Conservation (phyloP, 1,140 invertebrate genomes). For the Zaprionus davidi region DNA sequence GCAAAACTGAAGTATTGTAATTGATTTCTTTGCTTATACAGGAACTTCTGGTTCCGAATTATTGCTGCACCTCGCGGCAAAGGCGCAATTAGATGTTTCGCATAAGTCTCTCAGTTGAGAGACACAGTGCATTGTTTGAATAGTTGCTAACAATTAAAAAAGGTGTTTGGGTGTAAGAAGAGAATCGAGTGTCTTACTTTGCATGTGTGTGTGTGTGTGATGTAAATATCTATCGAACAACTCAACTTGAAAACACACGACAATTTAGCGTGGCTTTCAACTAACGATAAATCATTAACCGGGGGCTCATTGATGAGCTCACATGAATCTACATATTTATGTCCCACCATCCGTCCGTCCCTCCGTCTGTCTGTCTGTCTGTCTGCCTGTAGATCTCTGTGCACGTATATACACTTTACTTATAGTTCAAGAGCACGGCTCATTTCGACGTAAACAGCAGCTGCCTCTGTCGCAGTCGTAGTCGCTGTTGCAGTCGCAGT, state of each 20-base stretch:
- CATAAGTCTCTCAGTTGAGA: constrained; percentile 17
- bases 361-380: not conserved
- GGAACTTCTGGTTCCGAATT: constrained; percentile 22
- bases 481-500: constrained; percentile 5
- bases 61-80: constrained; percentile 23
- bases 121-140: constrained; percentile 26
- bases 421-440: constrained; percentile 54
- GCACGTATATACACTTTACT: constrained; percentile 27
- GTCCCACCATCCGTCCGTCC: not conserved
- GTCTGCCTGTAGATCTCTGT: not conserved
- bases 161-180: constrained; percentile 7
- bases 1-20: constrained; percentile 4
- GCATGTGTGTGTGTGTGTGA: not conserved
- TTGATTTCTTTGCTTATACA: constrained; percentile 30
- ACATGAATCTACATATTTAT: constrained; percentile 39
- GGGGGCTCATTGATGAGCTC: constrained; percentile 28
- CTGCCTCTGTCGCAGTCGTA: constrained; percentile 26
- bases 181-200: not conserved
- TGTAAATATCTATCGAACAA: constrained; percentile 37
- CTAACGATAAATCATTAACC: constrained; percentile 38
- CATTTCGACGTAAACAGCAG: constrained; percentile 53
- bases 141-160: constrained; percentile 21
- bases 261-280: constrained; percentile 16
- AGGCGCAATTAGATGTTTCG: constrained; percentile 17
- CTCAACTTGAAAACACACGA: constrained; percentile 28